Percentiles rank a stretch among this genome's conserved stretches.
These are phyloP conservation scores for Eleutherodactylus coqui DNA, from an alignment of 2,797 vertebrate species.

Conservation along the genomic window DNA sequence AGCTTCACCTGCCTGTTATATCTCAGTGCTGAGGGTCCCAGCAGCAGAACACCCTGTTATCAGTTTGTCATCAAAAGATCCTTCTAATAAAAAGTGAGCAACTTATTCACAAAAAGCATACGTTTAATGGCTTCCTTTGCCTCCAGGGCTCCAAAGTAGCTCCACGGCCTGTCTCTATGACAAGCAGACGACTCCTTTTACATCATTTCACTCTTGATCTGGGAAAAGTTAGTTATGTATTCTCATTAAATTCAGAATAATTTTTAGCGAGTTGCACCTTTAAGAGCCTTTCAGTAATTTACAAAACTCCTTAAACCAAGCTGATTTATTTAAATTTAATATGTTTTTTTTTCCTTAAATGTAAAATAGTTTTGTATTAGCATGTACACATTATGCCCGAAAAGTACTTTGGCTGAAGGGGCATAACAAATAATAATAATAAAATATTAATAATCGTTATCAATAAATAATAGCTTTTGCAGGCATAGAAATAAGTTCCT, in stretches of 20 bases:
- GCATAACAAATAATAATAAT: slow-evolving; percentile 63
- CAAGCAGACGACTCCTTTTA: background rate
- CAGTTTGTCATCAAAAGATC: background rate
- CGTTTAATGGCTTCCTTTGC: background rate
- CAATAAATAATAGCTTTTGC: slow-evolving; percentile 63
- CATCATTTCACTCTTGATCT: background rate
- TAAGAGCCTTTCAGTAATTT: slow-evolving; percentile 23
- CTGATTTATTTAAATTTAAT: slow-evolving; percentile 29
- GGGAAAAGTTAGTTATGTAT: background rate
- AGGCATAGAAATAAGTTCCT: slow-evolving; percentile 67
- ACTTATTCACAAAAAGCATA: background rate
- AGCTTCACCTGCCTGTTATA: background rate
- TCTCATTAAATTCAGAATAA: background rate
- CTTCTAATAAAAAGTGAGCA: background rate
- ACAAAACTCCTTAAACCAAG: slow-evolving; percentile 16
- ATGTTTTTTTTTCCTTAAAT: slow-evolving; percentile 36
- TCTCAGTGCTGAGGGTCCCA: background rate
- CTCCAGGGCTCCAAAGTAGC: background rate
- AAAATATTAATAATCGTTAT: slow-evolving; percentile 63
- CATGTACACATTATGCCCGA: slow-evolving; percentile 43
- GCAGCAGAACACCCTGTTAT: no score
- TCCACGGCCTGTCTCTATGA: background rate
- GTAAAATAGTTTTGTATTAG: slow-evolving; percentile 51
- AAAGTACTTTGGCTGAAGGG: slow-evolving; percentile 54
- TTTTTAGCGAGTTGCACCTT: background rate